Base-by-base conservation (phyloP, 2,797 vertebrate species). In the Sphenodon punctatus region DNA sequence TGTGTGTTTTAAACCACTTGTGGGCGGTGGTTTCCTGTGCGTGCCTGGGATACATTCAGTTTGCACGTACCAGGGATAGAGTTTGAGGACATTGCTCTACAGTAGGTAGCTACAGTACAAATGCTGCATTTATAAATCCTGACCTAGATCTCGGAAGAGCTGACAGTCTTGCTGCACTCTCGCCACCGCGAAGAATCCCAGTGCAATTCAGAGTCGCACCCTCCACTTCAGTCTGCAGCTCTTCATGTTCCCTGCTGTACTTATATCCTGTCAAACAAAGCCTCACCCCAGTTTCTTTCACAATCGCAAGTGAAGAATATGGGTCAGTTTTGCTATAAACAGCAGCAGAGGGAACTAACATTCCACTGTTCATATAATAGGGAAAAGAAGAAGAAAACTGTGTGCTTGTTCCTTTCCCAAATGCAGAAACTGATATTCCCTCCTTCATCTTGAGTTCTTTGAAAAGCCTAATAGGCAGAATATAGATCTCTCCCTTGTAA, bases 11-110 rank as follows among this genome's bases (percentile, higher is more conserved):
- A 19, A 23, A 45, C 32, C 20, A 32, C 43, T 71, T 77, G 43
- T 34, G 41, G 32, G 43, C 49, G 67, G 46, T 58, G 75, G 34
- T 3, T 2, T 1, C 1, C 23, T 41, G 43, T 1, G 1, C 15
- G 7, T 1, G 0, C 30, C 8, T 41, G 19, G 69, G 43, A 51
- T 11, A 34, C 0, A 1, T 39, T 58, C n/a, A 15, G 17, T 32
- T 66, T 55, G 59, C 38, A 20, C 25, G 41, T 7, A 10, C 11
- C 65, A 38, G 45, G 60, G 20, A 61, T 10, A 19, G 16, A 60
- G 1, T 2, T 30, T 19, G 8, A 68, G 56, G 10, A 5, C 3
- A 43, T 48, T 43, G 12, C 51, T 67, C 17, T 55, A 34, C 11
- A 8, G 16, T 45, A 45, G 46, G 16, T 45, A 45, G 46, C 14